A percentile compares a stretch with the other conserved stretches of the same genome.
These are phyloP conservation scores for human DNA, from an alignment of 2,113 vertebrate genomes.

Conservation along the genomic window GRCh38 chr16:3857501-3858000, in stretches of 20 bases:
- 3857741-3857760: not conserved
- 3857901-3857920: not conserved
- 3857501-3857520: slow-evolving; percentile 3
- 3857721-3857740: not conserved
- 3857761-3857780: not conserved
- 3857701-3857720: not conserved
- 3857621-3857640: not conserved
- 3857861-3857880: not conserved
- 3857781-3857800: not conserved
- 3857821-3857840: not conserved
- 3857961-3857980: not conserved
- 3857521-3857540: slow-evolving; percentile 47
- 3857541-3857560: not conserved
- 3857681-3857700: not conserved
- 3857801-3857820: not conserved
- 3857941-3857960: not conserved
- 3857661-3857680: not conserved
- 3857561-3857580: slow-evolving; percentile 5
- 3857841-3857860: not conserved
- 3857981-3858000: not conserved
- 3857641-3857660: not conserved
- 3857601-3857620: not conserved
- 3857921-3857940: not conserved
- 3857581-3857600: not conserved
- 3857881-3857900: not conserved